phyloP scores from a whole-genome alignment of 1,140 invertebrate species.

The Apis dorsata region DNA sequence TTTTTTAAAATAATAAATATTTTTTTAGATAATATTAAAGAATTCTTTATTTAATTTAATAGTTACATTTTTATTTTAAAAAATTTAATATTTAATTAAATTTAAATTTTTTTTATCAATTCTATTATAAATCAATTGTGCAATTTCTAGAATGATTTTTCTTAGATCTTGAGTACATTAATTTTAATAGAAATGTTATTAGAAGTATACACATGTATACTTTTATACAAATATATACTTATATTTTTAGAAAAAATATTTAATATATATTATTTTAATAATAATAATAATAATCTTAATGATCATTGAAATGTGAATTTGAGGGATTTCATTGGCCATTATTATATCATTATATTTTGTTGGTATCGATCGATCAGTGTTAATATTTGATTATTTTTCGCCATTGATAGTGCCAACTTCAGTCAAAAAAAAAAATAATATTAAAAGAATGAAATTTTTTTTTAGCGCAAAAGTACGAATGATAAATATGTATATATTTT shows the following conservation, averaged over 20 bases:
- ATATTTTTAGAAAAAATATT: neutral
- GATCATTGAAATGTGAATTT: neutral
- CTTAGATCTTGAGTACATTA: neutral
- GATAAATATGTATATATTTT: constrained; percentile 3
- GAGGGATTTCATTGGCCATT: neutral
- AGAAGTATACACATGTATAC: too few relatives aligned
- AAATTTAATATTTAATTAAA: neutral
- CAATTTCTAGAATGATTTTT: neutral
- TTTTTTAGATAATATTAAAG: neutral
- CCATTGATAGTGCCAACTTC: neutral
- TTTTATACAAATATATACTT: neutral
- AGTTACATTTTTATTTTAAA: too few relatives aligned
- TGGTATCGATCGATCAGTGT: neutral
- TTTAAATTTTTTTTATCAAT: neutral
- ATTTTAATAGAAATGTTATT: neutral
- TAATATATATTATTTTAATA: neutral
- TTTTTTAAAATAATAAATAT: neutral
- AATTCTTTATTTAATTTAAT: neutral
- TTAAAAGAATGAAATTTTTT: neutral
- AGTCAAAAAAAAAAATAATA: neutral
- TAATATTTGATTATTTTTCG: neutral
- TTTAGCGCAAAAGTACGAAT: neutral
- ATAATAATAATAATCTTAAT: neutral
- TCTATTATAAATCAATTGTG: neutral
- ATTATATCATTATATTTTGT: neutral